phyloP scores from a whole-genome alignment of 2,888 invertebrate genomes.

The Poecilobothrus nobilitatus region DNA sequence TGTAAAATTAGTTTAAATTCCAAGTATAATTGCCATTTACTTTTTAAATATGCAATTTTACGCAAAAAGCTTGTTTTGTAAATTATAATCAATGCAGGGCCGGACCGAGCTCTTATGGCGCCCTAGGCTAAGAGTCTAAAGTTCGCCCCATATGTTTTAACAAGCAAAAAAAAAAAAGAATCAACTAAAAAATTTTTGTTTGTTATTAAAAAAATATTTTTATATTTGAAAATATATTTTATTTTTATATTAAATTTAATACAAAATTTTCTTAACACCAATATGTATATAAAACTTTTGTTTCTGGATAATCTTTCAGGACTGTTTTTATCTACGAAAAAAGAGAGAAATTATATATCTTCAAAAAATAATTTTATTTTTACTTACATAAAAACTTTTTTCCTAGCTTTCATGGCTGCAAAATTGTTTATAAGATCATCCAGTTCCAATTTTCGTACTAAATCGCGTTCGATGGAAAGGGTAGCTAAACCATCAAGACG shows the following conservation, averaged over 20 bases:
- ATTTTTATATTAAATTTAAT: conserved; percentile 6
- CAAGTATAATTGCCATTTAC: too few species aligned
- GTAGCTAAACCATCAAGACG: conserved; percentile 14
- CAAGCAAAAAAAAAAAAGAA: background rate
- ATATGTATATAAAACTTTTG: background rate
- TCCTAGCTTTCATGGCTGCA: conserved; percentile 14
- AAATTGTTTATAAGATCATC: conserved; percentile 14
- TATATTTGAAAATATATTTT: conserved; percentile 3
- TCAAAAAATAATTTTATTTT: conserved; percentile 10
- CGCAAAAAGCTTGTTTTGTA: too few species aligned
- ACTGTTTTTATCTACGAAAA: conserved; percentile 8
- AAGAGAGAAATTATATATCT: conserved; percentile 9
- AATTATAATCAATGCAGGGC: too few species aligned
- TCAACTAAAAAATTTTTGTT: background rate
- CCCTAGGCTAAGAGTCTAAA: background rate
- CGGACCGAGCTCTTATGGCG: background rate
- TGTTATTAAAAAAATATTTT: conserved; percentile 4
- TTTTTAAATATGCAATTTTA: too few species aligned
- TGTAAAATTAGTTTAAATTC: too few species aligned
- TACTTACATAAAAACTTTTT: conserved; percentile 10
- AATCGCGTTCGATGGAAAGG: conserved; percentile 12
- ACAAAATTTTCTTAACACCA: background rate
- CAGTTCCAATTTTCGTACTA: conserved; percentile 14
- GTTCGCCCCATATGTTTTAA: conserved; percentile 1
- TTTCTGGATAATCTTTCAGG: conserved; percentile 2